Percentiles rank a stretch among this genome's conserved stretches.
These are phyloP conservation scores for Falco biarmicus DNA, from an alignment of 2,797 vertebrate genomes.

Conservation along the genomic window DNA sequence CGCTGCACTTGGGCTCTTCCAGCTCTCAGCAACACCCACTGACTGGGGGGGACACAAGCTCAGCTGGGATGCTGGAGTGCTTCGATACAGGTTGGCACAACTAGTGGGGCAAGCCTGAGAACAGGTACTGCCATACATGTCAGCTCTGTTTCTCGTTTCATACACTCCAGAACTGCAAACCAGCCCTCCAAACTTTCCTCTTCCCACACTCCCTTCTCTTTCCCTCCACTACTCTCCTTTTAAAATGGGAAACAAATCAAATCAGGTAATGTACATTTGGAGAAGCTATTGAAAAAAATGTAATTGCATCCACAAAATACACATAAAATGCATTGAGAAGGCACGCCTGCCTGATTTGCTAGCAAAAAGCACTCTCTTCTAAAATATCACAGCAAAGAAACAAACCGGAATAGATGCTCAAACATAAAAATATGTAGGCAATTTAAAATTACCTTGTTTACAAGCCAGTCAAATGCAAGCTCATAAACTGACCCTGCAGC, in stretches of 20 bases:
- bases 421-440: background rate
- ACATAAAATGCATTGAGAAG: background rate
- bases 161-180: background rate
- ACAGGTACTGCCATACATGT: fast-evolving
- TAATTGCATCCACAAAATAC: background rate
- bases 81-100: background rate
- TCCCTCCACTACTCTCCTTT: background rate
- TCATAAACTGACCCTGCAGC: background rate
- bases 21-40: background rate
- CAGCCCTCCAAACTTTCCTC: background rate
- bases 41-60: background rate
- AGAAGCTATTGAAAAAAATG: background rate
- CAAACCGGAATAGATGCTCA: background rate
- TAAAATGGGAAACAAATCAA: background rate
- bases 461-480: background rate
- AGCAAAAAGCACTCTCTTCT: background rate
- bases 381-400: background rate
- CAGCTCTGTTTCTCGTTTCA: background rate
- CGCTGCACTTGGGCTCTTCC: background rate
- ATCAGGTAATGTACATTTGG: background rate
- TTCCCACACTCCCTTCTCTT: background rate
- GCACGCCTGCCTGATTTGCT: too few species aligned
- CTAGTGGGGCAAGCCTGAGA: background rate
- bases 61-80: background rate
- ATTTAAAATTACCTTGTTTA: background rate